Evolutionary conservation across 2,888 invertebrate genomes (phyloP).

Genomic region (Alitta virens): DNA sequence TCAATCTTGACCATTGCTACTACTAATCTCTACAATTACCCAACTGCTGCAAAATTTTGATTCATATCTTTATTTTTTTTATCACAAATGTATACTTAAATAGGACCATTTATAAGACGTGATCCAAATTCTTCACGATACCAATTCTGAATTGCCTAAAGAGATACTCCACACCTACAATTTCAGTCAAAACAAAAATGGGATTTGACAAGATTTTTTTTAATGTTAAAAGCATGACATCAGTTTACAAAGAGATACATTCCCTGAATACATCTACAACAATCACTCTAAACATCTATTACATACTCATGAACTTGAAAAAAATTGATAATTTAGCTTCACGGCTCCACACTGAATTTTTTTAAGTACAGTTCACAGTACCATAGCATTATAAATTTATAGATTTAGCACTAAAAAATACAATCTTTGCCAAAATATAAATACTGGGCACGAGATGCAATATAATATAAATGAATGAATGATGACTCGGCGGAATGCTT

Average conservation of each 20-base stretch:
- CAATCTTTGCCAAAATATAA: no score
- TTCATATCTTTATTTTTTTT: no score
- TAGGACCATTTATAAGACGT: no score
- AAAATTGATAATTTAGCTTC: slow-evolving; percentile 17
- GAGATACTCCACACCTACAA: no score
- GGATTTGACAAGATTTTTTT: slow-evolving; percentile 18
- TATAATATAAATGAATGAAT: not conserved
- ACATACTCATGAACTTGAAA: slow-evolving; percentile 9
- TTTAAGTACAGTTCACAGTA: slow-evolving; percentile 20
- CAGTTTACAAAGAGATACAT: slow-evolving; percentile 23
- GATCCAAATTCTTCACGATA: no score
- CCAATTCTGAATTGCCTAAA: no score
- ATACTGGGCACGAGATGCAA: not conserved
- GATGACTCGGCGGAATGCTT: not conserved
- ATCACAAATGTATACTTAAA: no score
- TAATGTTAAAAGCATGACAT: slow-evolving; percentile 26
- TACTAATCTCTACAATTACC: no score
- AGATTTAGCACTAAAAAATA: no score
- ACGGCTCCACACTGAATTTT: slow-evolving; percentile 14
- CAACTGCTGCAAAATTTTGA: no score
- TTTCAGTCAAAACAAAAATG: not conserved
- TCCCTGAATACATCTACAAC: slow-evolving; percentile 25
- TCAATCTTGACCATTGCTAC: no score
- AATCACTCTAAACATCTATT: slow-evolving; percentile 16
- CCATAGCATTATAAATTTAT: not conserved